Conservation (phyloP, 2,113 vertebrate species). For the Ploceus nigricollis region DNA sequence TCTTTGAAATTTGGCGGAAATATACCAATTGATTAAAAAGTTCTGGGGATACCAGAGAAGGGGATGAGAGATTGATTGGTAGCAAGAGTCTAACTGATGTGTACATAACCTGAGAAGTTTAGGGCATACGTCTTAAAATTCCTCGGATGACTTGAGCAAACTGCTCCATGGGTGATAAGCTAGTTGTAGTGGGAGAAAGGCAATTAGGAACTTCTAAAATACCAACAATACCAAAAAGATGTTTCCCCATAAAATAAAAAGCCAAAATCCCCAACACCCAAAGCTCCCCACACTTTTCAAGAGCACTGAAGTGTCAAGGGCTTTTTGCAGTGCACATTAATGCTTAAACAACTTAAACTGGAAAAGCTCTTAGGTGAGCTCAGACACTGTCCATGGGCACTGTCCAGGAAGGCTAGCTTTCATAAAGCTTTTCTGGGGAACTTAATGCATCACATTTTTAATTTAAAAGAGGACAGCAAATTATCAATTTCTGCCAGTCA, state of each 20-base stretch:
- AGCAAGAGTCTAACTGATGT: background rate
- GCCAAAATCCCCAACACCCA: background rate
- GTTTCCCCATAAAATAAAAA: background rate
- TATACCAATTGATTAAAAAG: background rate
- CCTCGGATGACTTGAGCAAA: background rate
- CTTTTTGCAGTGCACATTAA: background rate
- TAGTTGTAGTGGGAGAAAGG: background rate
- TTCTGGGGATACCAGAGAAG: background rate
- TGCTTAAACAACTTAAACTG: background rate
- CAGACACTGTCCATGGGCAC: rapidly evolving
- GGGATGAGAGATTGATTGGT: background rate
- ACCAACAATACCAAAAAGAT: rapidly evolving
- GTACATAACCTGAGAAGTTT: background rate
- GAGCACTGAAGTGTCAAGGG: background rate
- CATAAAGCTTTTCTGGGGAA: background rate
- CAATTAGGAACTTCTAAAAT: background rate
- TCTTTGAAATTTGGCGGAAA: background rate
- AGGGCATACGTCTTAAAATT: background rate
- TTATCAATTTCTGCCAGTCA: background rate
- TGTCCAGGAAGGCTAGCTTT: background rate
- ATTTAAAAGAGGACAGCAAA: background rate
- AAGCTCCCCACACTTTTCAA: background rate
- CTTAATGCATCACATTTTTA: background rate
- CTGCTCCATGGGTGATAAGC: background rate
- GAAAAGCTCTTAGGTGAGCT: background rate